phyloP scores from a whole-genome alignment of 2,797 vertebrate genomes.

The Synanceia verrucosa region DNA sequence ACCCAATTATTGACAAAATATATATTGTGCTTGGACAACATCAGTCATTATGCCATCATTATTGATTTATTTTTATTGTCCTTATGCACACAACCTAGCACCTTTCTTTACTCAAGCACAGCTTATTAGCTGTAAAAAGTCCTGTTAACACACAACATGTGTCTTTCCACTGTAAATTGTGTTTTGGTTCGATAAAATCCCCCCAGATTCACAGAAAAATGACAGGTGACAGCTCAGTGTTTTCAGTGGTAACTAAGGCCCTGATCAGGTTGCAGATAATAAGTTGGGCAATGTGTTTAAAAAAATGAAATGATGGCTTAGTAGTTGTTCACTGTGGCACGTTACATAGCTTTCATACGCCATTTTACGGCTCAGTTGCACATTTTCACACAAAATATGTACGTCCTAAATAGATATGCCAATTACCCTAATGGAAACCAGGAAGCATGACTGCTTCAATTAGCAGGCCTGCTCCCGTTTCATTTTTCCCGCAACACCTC shows the following conservation, averaged over 20 bases:
- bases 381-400: slow-evolving; percentile 70
- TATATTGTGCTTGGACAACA: neutral
- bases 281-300: slow-evolving; percentile 6
- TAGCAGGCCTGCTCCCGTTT: slow-evolving; percentile 67
- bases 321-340: slow-evolving; percentile 28
- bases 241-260: neutral
- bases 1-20: slow-evolving; percentile 1
- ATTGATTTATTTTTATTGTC: neutral
- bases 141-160: neutral
- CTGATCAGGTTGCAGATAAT: slow-evolving; percentile 6
- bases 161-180: neutral
- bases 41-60: neutral
- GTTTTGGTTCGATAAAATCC: neutral
- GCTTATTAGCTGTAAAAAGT: neutral
- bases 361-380: slow-evolving; percentile 74
- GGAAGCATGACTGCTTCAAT: slow-evolving; percentile 75
- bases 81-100: neutral
- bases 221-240: neutral
- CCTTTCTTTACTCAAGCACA: neutral
- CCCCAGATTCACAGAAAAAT: neutral
- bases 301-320: slow-evolving; percentile 21
- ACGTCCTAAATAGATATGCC: slow-evolving; percentile 79
- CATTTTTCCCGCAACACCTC: slow-evolving; percentile 72
- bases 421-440: slow-evolving; percentile 79
- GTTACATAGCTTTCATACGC: slow-evolving; percentile 64